Conservation (phyloP, 2,113 vertebrate genomes). For the Dolichallabes microphthalmus region DNA sequence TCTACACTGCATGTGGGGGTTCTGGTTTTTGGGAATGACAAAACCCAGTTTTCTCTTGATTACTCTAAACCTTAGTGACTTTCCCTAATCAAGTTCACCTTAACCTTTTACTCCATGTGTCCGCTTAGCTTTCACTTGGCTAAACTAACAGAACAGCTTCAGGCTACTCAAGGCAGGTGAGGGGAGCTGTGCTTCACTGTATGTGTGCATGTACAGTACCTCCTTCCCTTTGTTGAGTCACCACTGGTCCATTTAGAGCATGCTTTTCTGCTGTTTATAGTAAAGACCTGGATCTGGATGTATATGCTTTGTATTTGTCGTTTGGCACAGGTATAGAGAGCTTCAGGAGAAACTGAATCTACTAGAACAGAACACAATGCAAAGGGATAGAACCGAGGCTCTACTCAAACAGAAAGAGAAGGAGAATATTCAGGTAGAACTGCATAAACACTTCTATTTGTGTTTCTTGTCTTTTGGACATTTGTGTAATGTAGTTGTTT, state of each 20-base stretch:
- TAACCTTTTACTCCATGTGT: slow-evolving; percentile 38
- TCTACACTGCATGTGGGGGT: slow-evolving; percentile 9
- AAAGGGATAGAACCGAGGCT: slow-evolving; percentile 70
- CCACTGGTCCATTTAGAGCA: slow-evolving; percentile 2
- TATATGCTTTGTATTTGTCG: background rate
- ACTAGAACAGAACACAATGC: slow-evolving; percentile 70
- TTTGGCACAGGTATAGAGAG: slow-evolving; percentile 67
- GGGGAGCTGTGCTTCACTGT: slow-evolving; percentile 53
- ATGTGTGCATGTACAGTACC: slow-evolving; percentile 48
- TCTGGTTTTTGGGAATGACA: background rate
- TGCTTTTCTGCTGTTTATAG: background rate
- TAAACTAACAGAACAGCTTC: slow-evolving; percentile 78
- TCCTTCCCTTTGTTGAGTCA: slow-evolving; percentile 11
- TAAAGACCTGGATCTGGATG: background rate
- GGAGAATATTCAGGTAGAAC: slow-evolving; percentile 67
- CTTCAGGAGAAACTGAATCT: slow-evolving; percentile 74
- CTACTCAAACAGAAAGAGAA: slow-evolving; percentile 74
- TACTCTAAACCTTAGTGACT: slow-evolving; percentile 11
- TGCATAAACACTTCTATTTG: background rate
- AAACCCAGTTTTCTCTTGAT: background rate
- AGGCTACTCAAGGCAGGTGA: slow-evolving; percentile 77
- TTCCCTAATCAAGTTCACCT: slow-evolving; percentile 22
- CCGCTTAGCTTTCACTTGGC: slow-evolving; percentile 71
- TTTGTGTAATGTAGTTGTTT: background rate
- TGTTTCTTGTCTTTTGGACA: background rate